A percentile compares a stretch with the other conserved stretches of the same genome.
These are phyloP conservation scores for Patella depressa DNA, from an alignment of 2,888 invertebrate species.

Conservation along the genomic window DNA sequence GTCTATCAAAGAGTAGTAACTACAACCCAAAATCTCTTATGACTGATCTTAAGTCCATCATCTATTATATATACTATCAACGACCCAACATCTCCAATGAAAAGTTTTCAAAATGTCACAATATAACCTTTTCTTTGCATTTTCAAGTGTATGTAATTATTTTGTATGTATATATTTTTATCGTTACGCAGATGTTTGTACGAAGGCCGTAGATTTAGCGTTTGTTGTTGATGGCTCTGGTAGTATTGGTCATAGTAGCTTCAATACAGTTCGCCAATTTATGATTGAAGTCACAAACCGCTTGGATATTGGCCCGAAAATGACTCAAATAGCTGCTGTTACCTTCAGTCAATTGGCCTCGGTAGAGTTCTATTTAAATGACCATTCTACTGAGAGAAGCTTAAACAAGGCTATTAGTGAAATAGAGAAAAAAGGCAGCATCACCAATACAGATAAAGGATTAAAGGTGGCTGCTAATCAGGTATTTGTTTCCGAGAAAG, in stretches of 20 bases:
- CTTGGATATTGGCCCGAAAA: slow-evolving; percentile 12
- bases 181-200: neutral
- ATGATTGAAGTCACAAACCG: slow-evolving; percentile 13
- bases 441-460: slow-evolving; percentile 5
- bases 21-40: no score
- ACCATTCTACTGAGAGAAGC: neutral
- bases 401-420: neutral
- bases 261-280: slow-evolving; percentile 14
- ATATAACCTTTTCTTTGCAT: no score
- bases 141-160: no score
- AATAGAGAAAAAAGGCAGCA: neutral
- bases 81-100: no score
- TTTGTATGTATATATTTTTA: no score
- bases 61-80: no score
- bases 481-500: slow-evolving; percentile 2
- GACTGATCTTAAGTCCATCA: no score
- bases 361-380: slow-evolving; percentile 13
- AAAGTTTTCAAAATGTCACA: no score
- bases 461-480: slow-evolving; percentile 10
- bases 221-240: slow-evolving; percentile 26
- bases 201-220: slow-evolving; percentile 15
- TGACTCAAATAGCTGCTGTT: slow-evolving; percentile 7
- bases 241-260: slow-evolving; percentile 12
- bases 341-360: neutral
- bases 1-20: no score